These are phyloP conservation scores for Corythaixoides concolor DNA, from an alignment of 2,113 vertebrate species.

Conservation along the genomic window DNA sequence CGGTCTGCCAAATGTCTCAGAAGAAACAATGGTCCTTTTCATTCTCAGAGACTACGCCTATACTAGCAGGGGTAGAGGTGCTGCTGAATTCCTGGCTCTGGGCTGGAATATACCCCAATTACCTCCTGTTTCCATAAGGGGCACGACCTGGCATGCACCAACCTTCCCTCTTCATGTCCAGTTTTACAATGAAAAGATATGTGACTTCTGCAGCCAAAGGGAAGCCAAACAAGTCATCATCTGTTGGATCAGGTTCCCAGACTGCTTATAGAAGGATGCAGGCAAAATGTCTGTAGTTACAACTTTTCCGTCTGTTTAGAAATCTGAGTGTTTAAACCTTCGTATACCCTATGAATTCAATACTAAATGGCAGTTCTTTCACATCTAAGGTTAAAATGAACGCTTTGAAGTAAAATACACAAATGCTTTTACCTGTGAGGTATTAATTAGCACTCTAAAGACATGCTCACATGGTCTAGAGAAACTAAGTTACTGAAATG, in stretches of 20 bases:
- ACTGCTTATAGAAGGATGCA: neutral
- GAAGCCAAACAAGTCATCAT: neutral
- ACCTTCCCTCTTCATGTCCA: neutral
- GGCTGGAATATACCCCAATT: neutral
- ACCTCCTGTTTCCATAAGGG: neutral
- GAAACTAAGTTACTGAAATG: neutral
- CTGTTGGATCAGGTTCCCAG: slow-evolving; percentile 12
- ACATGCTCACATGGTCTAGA: neutral
- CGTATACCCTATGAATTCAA: neutral
- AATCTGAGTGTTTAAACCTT: neutral
- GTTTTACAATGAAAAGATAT: neutral
- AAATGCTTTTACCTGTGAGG: slow-evolving; percentile 14
- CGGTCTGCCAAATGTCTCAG: slow-evolving; percentile 14
- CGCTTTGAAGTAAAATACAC: neutral
- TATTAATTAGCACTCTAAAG: neutral
- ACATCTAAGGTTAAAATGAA: neutral
- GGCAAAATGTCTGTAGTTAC: neutral
- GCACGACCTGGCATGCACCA: neutral
- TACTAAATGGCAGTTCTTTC: neutral
- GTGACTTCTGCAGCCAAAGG: neutral
- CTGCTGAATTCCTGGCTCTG: neutral
- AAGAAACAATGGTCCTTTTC: slow-evolving; percentile 48
- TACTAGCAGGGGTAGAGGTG: neutral
- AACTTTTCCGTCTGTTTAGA: neutral
- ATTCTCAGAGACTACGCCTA: neutral